Percentiles rank a stretch among this genome's conserved stretches.
Evolutionary conservation across 2,888 invertebrate genomes (phyloP).

Genomic region (Lithophane semibrunnea): DNA sequence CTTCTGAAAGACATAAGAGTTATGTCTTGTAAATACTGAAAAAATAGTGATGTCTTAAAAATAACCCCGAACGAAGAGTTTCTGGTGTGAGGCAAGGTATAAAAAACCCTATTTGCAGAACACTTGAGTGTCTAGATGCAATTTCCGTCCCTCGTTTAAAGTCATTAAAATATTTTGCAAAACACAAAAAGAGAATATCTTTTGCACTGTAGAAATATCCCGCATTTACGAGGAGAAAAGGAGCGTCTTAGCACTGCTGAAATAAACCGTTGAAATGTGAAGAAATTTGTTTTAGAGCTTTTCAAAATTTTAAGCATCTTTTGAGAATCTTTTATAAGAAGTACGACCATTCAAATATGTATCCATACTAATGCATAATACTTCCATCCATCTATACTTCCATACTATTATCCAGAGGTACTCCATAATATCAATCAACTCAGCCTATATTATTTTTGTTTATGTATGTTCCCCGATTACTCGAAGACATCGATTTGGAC

Average conservation of each 20-base stretch:
- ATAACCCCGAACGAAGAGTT: background rate
- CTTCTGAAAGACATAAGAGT: no score
- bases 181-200: conserved; percentile 10
- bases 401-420: no score
- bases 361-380: no score
- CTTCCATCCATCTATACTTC: no score
- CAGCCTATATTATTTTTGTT: no score
- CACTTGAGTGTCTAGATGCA: background rate
- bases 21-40: background rate
- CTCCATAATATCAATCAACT: no score
- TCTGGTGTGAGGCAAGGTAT: background rate
- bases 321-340: background rate
- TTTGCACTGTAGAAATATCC: conserved; percentile 11
- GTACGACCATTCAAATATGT: no score
- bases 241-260: background rate
- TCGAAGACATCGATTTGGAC: no score
- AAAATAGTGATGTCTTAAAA: no score
- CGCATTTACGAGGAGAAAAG: conserved; percentile 2
- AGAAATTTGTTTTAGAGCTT: background rate
- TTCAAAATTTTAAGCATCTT: background rate
- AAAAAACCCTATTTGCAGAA: background rate
- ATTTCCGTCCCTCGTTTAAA: background rate
- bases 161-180: conserved; percentile 29
- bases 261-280: background rate
- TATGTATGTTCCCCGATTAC: no score